Conservation (phyloP, 2,888 invertebrate genomes). For the Drosophila pegasa region DNA sequence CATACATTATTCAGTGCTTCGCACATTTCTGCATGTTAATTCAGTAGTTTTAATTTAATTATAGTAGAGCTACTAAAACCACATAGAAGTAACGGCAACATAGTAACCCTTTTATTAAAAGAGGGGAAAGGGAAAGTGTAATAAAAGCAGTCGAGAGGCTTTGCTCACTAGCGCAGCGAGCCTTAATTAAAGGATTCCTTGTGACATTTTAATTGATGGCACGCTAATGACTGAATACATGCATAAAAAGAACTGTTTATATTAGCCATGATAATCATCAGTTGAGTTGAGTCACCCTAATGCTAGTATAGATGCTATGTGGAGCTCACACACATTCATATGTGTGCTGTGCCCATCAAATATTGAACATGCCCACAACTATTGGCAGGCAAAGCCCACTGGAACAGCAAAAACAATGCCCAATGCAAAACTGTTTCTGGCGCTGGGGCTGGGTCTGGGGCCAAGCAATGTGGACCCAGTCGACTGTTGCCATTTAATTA, state of each 20-base stretch:
- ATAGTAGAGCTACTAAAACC: background rate
- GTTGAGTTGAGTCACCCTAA: slow-evolving; percentile 50
- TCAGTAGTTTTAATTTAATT: slow-evolving; percentile 3
- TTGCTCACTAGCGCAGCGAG: background rate
- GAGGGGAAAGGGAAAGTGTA: background rate
- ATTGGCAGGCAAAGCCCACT: slow-evolving; percentile 55
- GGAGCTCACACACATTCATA: slow-evolving; percentile 12
- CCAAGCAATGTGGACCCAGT: slow-evolving; percentile 23
- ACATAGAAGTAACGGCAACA: background rate
- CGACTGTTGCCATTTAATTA: slow-evolving; percentile 55
- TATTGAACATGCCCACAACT: slow-evolving; percentile 75
- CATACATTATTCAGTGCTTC: background rate
- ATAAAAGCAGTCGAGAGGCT: background rate
- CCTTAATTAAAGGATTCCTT: slow-evolving; percentile 26
- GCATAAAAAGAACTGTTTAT: slow-evolving; percentile 17
- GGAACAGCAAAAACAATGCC: slow-evolving; percentile 41
- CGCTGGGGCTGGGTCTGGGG: slow-evolving; percentile 11
- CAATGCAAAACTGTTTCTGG: slow-evolving; percentile 41
- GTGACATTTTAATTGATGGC: slow-evolving; percentile 31
- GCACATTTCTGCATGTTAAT: background rate
- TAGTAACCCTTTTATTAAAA: slow-evolving; percentile 17
- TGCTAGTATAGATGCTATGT: slow-evolving; percentile 25
- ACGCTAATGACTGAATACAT: slow-evolving; percentile 30
- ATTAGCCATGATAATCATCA: slow-evolving; percentile 42
- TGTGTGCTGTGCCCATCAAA: slow-evolving; percentile 61